Conservation (phyloP, 2,888 invertebrate genomes). For the Philhelius pedissequus region DNA sequence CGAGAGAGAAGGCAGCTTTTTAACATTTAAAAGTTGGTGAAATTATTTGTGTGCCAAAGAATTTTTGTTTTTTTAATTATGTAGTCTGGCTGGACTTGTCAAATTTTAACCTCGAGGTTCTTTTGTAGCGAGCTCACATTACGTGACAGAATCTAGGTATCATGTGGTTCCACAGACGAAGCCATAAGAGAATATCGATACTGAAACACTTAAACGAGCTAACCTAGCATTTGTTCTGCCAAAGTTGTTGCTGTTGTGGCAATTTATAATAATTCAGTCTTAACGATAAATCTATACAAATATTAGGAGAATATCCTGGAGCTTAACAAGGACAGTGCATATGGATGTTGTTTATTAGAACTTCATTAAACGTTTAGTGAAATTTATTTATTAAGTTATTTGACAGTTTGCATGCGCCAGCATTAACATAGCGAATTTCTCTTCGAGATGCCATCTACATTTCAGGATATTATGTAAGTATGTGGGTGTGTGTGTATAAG, state of each 20-base stretch:
- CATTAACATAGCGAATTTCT: slow-evolving; percentile 31
- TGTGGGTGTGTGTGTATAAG: background rate
- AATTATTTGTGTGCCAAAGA: too few relatives aligned
- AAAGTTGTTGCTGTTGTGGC: background rate
- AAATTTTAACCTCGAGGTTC: too few relatives aligned
- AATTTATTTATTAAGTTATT: slow-evolving; percentile 17
- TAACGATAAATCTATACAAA: background rate
- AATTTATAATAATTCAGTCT: slow-evolving; percentile 8
- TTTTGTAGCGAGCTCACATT: too few relatives aligned
- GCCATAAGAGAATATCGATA: too few relatives aligned
- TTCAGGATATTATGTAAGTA: slow-evolving; percentile 15
- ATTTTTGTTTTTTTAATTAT: too few relatives aligned
- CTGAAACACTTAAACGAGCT: background rate
- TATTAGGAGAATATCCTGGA: background rate
- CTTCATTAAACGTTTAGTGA: slow-evolving; percentile 13
- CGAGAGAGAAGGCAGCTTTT: too few relatives aligned
- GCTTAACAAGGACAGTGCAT: background rate
- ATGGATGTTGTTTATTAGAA: slow-evolving; percentile 21
- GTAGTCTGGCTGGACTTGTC: too few relatives aligned
- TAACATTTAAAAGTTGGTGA: too few relatives aligned
- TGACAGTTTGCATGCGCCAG: slow-evolving; percentile 41
- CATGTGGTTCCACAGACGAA: too few relatives aligned
- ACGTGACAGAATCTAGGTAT: too few relatives aligned
- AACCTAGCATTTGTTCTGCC: slow-evolving; percentile 5
- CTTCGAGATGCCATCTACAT: slow-evolving; percentile 39